Conservation (phyloP, 1,140 invertebrate species). For the Epicauta chinensis region DNA sequence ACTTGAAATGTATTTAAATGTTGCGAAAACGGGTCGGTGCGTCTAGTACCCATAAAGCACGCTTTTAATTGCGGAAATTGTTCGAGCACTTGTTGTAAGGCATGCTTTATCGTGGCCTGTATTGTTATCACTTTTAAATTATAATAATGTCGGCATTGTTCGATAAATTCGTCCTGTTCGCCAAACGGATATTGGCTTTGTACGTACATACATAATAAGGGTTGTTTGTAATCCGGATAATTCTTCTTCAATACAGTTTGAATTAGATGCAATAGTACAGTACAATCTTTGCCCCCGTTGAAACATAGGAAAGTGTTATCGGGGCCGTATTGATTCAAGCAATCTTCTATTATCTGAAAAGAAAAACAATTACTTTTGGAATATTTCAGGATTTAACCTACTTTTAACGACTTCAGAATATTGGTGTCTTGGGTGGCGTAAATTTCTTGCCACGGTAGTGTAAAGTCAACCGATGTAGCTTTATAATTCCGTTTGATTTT, state of each 20-base stretch:
- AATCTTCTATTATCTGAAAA: slow-evolving; percentile 41
- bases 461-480: slow-evolving; percentile 10
- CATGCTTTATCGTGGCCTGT: slow-evolving; percentile 64
- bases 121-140: slow-evolving; percentile 64
- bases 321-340: slow-evolving; percentile 52
- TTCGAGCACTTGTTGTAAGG: slow-evolving; percentile 55
- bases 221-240: slow-evolving; percentile 30
- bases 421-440: neutral
- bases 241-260: slow-evolving; percentile 56
- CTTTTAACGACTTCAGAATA: neutral
- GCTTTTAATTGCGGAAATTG: slow-evolving; percentile 67
- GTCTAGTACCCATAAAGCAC: slow-evolving; percentile 81
- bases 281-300: slow-evolving; percentile 98
- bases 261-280: slow-evolving; percentile 75
- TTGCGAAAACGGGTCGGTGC: slow-evolving; percentile 73
- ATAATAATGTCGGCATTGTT: slow-evolving; percentile 63
- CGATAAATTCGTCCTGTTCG: slow-evolving; percentile 82
- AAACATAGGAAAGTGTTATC: slow-evolving; percentile 83
- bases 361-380: neutral
- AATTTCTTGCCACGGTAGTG: neutral
- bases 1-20: slow-evolving; percentile 64
- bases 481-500: slow-evolving; percentile 7
- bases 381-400: neutral
- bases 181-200: slow-evolving; percentile 68
- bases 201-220: slow-evolving; percentile 61